These are phyloP conservation scores for Camponotus vicinus DNA, from an alignment of 1,140 invertebrate genomes.

Conservation along the genomic window DNA sequence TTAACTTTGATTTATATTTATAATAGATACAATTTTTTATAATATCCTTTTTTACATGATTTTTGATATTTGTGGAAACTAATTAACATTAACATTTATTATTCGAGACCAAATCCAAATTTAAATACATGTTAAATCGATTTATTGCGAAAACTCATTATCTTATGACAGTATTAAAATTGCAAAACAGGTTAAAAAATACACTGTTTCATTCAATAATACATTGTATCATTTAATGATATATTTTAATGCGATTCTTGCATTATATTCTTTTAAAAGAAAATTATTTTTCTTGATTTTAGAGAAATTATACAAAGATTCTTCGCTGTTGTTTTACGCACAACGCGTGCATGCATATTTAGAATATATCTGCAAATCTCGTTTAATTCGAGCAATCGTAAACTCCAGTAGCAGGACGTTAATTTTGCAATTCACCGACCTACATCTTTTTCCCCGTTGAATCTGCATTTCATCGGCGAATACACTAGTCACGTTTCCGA, in stretches of 20 bases:
- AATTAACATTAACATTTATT: neutral
- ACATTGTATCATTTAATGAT: conserved; percentile 7
- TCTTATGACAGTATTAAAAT: neutral
- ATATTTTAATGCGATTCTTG: neutral
- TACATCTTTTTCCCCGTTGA: conserved; percentile 41
- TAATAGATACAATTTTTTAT: too few species aligned
- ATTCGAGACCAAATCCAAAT: too few species aligned
- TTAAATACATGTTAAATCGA: too few species aligned
- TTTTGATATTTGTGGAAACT: neutral
- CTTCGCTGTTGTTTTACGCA: neutral
- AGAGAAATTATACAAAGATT: neutral
- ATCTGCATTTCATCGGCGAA: conserved; percentile 45
- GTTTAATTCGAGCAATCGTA: conserved; percentile 12
- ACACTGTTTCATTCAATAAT: neutral
- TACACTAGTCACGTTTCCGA: conserved; percentile 53
- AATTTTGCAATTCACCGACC: conserved; percentile 36
- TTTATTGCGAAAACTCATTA: neutral
- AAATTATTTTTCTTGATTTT: neutral
- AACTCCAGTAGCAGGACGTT: conserved; percentile 14
- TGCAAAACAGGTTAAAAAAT: neutral
- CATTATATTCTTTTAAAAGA: neutral
- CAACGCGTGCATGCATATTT: too few species aligned
- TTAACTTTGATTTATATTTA: neutral
- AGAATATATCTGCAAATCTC: neutral
- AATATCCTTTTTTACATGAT: neutral